phyloP scores from a whole-genome alignment of 1,140 invertebrate genomes.

The Phortica variegata region DNA sequence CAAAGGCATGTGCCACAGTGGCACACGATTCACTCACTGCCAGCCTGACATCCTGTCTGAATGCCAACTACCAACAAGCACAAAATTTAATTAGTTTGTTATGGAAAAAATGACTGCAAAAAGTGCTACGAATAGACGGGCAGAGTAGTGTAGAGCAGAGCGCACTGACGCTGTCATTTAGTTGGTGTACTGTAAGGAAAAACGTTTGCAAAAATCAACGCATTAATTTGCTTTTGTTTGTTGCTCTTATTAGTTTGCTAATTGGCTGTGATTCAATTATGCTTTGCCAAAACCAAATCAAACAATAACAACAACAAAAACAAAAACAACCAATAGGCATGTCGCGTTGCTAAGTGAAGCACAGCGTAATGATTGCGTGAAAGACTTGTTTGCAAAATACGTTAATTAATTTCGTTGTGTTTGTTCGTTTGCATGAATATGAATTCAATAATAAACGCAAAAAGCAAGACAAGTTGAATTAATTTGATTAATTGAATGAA shows the following conservation, averaged over 20 bases:
- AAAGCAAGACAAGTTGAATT: too few species aligned
- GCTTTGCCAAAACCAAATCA: constrained; percentile 18
- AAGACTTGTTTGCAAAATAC: background rate
- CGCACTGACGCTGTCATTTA: too few species aligned
- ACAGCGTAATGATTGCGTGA: background rate
- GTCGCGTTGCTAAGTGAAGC: constrained; percentile 6
- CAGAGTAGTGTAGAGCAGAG: background rate
- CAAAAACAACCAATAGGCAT: too few species aligned
- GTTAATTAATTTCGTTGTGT: constrained; percentile 3
- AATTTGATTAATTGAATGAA: background rate
- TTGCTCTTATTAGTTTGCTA: constrained; percentile 14
- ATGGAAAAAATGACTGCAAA: constrained; percentile 11
- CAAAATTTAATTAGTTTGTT: constrained; percentile 11
- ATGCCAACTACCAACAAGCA: background rate
- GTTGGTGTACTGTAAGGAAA: background rate
- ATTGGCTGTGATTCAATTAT: constrained; percentile 25
- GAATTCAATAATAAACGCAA: too few species aligned
- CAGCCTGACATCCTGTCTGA: too few species aligned
- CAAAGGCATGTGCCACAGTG: too few species aligned
- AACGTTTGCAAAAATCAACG: background rate
- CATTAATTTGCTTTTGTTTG: constrained; percentile 1
- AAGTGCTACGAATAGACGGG: constrained; percentile 9
- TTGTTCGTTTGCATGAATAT: background rate
- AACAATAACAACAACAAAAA: too few species aligned
- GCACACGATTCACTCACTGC: too few species aligned